Evolutionary conservation across 35 echinoderm and acorn worm genomes (phyloP).

Genomic region (Apostichopus californicus): DNA sequence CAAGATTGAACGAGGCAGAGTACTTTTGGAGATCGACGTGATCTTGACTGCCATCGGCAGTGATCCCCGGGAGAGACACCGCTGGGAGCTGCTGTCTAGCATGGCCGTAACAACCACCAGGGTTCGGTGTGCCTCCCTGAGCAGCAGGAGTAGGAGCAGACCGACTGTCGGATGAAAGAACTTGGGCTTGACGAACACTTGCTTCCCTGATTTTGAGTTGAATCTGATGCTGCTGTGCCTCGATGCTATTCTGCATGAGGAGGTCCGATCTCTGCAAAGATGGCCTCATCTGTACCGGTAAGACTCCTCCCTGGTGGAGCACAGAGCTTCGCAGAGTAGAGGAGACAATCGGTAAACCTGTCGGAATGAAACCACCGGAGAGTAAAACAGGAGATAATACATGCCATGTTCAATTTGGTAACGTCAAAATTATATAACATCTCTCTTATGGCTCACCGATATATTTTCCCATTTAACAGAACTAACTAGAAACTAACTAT

Average conservation of each 20-base stretch:
- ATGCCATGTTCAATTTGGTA: no score
- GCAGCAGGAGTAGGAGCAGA: not conserved
- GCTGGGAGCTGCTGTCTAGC: not conserved
- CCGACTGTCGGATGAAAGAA: not conserved
- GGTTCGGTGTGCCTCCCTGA: no score
- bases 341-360: not conserved
- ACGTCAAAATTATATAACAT: no score
- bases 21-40: not conserved
- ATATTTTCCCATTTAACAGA: no score
- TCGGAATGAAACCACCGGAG: not conserved
- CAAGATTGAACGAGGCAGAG: not conserved
- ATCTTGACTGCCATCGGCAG: not conserved
- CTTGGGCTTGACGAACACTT: slow-evolving; percentile 34
- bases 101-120: not conserved
- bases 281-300: slow-evolving; percentile 40
- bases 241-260: slow-evolving; percentile 59
- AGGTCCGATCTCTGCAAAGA: slow-evolving; percentile 38
- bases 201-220: slow-evolving; percentile 58
- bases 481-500: no score
- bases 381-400: no score
- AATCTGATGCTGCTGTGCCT: slow-evolving; percentile 57
- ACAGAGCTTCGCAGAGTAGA: not conserved
- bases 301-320: not conserved
- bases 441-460: no score
- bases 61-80: not conserved